Evolutionary conservation across 1,140 invertebrate genomes (phyloP).

Genomic region (Cylas formicarius): DNA sequence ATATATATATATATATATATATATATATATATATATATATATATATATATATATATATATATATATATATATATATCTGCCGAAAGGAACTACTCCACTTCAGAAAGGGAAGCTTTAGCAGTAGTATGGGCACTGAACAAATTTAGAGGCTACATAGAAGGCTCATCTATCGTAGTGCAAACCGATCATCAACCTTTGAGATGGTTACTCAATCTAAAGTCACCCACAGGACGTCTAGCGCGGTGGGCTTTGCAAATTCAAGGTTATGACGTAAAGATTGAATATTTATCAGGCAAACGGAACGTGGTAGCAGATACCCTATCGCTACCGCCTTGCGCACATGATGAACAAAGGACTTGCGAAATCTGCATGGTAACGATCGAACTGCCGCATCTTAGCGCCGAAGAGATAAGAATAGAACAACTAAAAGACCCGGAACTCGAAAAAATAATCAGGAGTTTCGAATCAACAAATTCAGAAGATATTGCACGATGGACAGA

Average conservation of each 20-base stretch:
- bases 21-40: no score
- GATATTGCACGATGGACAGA: conserved; percentile 6
- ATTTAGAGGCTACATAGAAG: conserved; percentile 27
- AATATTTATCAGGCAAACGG: conserved; percentile 17
- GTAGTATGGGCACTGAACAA: no score
- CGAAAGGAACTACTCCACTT: no score
- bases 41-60: no score
- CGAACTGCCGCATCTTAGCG: conserved; percentile 1
- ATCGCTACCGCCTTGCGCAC: conserved; percentile 5
- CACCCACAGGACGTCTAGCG: conserved; percentile 27
- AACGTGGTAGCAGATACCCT: conserved; percentile 15
- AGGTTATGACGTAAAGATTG: conserved; percentile 10
- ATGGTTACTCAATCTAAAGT: conserved; percentile 23
- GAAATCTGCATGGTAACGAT: conserved; percentile 1
- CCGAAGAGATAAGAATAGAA: conserved; percentile 8
- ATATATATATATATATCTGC: no score
- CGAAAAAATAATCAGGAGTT: conserved; percentile 13
- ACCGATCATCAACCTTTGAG: conserved; percentile 27
- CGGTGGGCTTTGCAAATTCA: conserved; percentile 25
- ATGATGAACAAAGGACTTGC: conserved; percentile 2
- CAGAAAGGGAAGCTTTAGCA: no score
- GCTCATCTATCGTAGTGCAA: conserved; percentile 33
- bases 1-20: conserved; percentile 39
- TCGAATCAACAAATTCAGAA: conserved; percentile 1
- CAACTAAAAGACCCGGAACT: conserved; percentile 16